phyloP scores from a whole-genome alignment of 2,113 vertebrate species.

The Scomber colias region DNA sequence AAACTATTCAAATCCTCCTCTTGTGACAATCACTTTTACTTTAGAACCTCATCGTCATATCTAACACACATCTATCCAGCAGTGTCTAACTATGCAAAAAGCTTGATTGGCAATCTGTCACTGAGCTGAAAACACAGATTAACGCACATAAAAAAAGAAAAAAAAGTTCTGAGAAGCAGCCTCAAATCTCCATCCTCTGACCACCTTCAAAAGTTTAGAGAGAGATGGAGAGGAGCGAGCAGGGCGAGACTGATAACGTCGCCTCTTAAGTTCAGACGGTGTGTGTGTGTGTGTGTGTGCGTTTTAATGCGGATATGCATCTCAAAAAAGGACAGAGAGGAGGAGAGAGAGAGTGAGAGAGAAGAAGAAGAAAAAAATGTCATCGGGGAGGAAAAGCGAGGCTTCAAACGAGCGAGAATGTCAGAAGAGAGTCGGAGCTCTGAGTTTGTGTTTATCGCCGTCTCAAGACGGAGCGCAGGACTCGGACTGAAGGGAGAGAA shows the following conservation, averaged over 20 bases:
- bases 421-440: constrained; percentile 55
- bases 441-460: constrained; percentile 50
- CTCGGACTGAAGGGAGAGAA: constrained; percentile 23
- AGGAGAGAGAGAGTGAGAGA: background rate
- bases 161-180: constrained; percentile 17
- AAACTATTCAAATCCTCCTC: background rate
- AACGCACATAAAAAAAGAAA: background rate
- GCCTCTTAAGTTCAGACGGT: constrained; percentile 27
- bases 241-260: constrained; percentile 54
- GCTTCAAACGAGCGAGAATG: constrained; percentile 71
- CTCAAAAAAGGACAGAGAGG: constrained; percentile 40
- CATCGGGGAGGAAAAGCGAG: constrained; percentile 37
- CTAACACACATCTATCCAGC: constrained; percentile 4
- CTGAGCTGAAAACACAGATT: constrained; percentile 13
- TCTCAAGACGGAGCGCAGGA: constrained; percentile 65
- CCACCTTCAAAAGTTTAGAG: constrained; percentile 42
- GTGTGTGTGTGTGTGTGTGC: background rate
- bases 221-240: constrained; percentile 25
- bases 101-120: constrained; percentile 35
- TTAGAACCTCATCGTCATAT: background rate
- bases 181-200: constrained; percentile 39
- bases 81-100: background rate
- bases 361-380: constrained; percentile 23
- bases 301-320: constrained; percentile 49
- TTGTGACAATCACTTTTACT: constrained; percentile 6